Base-by-base conservation (phyloP, 1,140 invertebrate species). In the Drosophila punjabiensis region DNA sequence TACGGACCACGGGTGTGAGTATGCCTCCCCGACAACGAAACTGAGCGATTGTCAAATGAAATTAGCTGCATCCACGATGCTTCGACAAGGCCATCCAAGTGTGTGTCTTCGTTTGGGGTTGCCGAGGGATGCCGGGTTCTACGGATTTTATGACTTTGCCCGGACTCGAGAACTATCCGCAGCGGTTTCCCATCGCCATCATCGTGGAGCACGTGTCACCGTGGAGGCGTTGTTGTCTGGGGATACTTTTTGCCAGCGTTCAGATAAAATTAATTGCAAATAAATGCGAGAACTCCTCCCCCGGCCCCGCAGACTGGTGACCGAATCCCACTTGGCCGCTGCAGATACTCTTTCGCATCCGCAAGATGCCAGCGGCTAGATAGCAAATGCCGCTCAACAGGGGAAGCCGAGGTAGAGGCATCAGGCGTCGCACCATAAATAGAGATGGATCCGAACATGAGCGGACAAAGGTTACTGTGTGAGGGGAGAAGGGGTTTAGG, bases 221-320 rank as follows among this genome's bases (percentile, higher is more conserved):
- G 76, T 71, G 66, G 58, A 79, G 71, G 77, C 77, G 77, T 77
- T 50, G 41, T 52, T 37, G 70, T 50, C 41, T 32, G 11, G 48
- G 70, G 64, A 75, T 68, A 74, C 78, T 85, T 79, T 81, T 74
- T 78, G 84, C 73, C 61, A 74, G 37, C 68, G 60, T 45, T 70
- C 74, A 76, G 78, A 79, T 79, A 79, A 85, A 89, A 81, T 89
- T 89, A 88, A 89, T 84, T 89, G 85, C 85, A 79, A 64, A 55
- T 65, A 76, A 75, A 74, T 76, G 81, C 48, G 67, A 60, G 43
- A 41, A 41, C 32, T 41, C 66, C 59, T 47, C 55, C 55, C 60
- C 41, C 55, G 43, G 62, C 20, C 28, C 56, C 52, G 58, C 66
- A 62, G 33, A 41, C 55, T 59, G 63, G 74, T 41, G 24, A 41